Base-by-base conservation (phyloP, 2,797 vertebrate genomes). In the Carcharodon carcharias region DNA sequence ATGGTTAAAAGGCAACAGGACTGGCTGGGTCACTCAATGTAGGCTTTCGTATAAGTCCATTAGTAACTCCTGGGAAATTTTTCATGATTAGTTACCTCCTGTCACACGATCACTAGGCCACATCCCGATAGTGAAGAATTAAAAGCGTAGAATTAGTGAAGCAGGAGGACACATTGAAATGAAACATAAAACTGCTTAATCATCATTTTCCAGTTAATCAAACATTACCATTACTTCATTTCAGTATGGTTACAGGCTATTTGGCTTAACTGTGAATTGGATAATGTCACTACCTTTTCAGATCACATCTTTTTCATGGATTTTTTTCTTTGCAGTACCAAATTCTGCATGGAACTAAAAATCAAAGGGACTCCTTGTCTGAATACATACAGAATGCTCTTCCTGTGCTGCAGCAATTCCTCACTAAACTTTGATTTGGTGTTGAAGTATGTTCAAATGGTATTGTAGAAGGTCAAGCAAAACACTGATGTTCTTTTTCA, bases 141-240 rank as follows among this genome's bases (percentile, higher is more conserved):
- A 56, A 95, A 95, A 77, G 69, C 67, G 58, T 56, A 95, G 31
- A 77, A 54, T 77, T 67, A 73, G 69, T 77, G 65, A 77, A 77
- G 94, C 91, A 67, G 40, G 91, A 23, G 63, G 63, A 93, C 71
- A 71, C 94, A 95, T 56, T 71, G 94, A 95, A 95, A 95, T 77
- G 54, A 95, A 95, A 95, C 54, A 95, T 54, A 95, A 95, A 95
- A 95, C 45, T 73, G 94, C 69, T 95, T 95, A 56, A 73, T 95
- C 65, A 73, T 95, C 71, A 77, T 95, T 77, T 95, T 95, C 94
- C 67, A 95, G 50, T 95, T 95, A 95, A 95, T 95, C 94, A 95
- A 77, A 77, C 31, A 95, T 14, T 77, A 71, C 69, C 71, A 71
- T 95, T 95, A 95, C 45, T 58, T 35, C 31, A 28, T 73, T 56